These are phyloP conservation scores for Drosophila sproati DNA, from an alignment of 1,140 invertebrate genomes.

Conservation along the genomic window DNA sequence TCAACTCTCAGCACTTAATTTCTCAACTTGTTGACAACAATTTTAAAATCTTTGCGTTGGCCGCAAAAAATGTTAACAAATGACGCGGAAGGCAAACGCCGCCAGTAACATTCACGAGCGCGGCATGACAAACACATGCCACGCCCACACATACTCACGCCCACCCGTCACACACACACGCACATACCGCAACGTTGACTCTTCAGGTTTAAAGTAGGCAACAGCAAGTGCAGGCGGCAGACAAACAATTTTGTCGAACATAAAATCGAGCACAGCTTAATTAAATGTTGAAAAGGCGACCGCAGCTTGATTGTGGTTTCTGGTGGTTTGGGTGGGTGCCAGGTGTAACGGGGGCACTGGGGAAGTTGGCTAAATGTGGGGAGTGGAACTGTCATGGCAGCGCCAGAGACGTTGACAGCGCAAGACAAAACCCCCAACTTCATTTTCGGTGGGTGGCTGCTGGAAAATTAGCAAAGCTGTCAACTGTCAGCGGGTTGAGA, in stretches of 20 bases:
- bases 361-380: background rate
- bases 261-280: conserved; percentile 80
- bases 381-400: conserved; percentile 31
- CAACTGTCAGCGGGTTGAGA: conserved; percentile 60
- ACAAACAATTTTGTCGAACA: conserved; percentile 78
- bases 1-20: background rate
- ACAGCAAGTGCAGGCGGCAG: conserved; percentile 44
- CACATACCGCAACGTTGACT: conserved; percentile 30
- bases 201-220: conserved; percentile 34
- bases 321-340: conserved; percentile 4
- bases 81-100: conserved; percentile 23
- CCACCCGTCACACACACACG: background rate
- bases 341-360: background rate
- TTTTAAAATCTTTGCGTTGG: conserved; percentile 37
- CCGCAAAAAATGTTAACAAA: conserved; percentile 37
- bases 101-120: conserved; percentile 38
- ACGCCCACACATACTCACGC: background rate
- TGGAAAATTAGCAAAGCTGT: conserved; percentile 78
- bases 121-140: conserved; percentile 38
- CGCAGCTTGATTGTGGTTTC: conserved; percentile 52
- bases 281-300: conserved; percentile 75
- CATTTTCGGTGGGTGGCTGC: conserved; percentile 57
- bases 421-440: conserved; percentile 58
- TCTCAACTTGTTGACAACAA: conserved; percentile 16
- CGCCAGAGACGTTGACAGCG: conserved; percentile 57